Conservation (phyloP, 1,140 invertebrate genomes). For the Euwallacea similis region DNA sequence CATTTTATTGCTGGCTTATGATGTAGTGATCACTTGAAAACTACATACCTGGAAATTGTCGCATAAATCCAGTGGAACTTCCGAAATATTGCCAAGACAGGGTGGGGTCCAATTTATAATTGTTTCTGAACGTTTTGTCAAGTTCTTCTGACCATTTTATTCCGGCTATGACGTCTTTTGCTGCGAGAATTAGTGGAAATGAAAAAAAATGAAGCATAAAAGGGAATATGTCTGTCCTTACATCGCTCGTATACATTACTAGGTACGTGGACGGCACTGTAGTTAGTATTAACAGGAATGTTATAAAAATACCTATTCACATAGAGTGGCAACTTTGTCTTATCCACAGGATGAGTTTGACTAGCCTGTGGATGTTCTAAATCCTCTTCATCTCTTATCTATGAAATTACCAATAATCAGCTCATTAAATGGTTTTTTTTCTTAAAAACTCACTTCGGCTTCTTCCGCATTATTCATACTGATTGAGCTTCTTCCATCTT, state of each 20-base stretch:
- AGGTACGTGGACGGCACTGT: conserved; percentile 92
- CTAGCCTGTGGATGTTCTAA: conserved; percentile 47
- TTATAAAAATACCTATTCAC: conserved; percentile 77
- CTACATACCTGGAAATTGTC: conserved; percentile 82
- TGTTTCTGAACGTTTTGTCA: conserved; percentile 84
- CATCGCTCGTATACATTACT: conserved; percentile 93
- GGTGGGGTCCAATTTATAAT: conserved; percentile 84
- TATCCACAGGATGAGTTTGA: conserved; percentile 56
- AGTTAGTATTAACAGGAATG: conserved; percentile 77
- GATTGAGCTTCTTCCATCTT: too few species aligned
- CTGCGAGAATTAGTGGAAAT: conserved; percentile 52
- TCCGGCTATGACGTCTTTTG: conserved; percentile 65
- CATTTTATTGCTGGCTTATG: neutral
- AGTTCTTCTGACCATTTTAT: conserved; percentile 84
- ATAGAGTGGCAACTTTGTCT: conserved; percentile 60
- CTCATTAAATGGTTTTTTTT: neutral
- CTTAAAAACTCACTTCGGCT: neutral
- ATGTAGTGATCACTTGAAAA: neutral
- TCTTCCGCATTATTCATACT: too few species aligned
- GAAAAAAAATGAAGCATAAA: neutral
- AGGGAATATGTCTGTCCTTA: conserved; percentile 55
- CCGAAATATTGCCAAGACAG: conserved; percentile 98
- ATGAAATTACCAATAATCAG: neutral
- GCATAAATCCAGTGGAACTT: conserved; percentile 91
- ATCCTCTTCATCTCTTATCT: conserved; percentile 43